Conservation (phyloP, 2,888 invertebrate genomes). For the Notodonta ziczac region DNA sequence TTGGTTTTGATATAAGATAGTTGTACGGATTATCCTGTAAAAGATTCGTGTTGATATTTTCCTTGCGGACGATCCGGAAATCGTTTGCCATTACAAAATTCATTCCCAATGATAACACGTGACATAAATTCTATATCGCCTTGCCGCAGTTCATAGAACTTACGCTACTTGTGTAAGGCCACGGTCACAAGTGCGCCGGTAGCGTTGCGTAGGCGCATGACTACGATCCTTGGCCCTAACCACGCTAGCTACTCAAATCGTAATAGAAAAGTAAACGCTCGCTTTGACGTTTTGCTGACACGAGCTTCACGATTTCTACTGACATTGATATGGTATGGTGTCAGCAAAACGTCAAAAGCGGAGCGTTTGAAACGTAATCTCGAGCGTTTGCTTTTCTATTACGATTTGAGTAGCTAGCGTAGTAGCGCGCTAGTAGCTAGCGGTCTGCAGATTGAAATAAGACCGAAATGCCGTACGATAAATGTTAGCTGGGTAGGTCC, state of each 20-base stretch:
- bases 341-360: too few species aligned
- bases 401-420: too few species aligned
- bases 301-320: too few species aligned
- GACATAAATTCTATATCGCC: conserved; percentile 77
- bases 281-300: too few species aligned
- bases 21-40: not conserved
- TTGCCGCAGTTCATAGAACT: conserved; percentile 76
- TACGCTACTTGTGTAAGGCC: conserved; percentile 49
- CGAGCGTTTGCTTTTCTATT: too few species aligned
- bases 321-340: too few species aligned
- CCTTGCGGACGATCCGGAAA: conserved; percentile 56
- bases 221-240: too few species aligned
- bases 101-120: conserved; percentile 67
- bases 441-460: conserved; percentile 3
- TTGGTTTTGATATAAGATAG: too few species aligned
- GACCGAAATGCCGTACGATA: not conserved
- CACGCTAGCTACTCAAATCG: too few species aligned
- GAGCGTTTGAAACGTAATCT: too few species aligned
- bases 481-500: not conserved
- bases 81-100: conserved; percentile 73
- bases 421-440: too few species aligned
- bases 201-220: conserved; percentile 21
- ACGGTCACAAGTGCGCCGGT: conserved; percentile 22
- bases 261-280: too few species aligned
- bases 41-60: conserved; percentile 17